Conservation (phyloP, 2,113 vertebrate species). For the Xenopus borealis region DNA sequence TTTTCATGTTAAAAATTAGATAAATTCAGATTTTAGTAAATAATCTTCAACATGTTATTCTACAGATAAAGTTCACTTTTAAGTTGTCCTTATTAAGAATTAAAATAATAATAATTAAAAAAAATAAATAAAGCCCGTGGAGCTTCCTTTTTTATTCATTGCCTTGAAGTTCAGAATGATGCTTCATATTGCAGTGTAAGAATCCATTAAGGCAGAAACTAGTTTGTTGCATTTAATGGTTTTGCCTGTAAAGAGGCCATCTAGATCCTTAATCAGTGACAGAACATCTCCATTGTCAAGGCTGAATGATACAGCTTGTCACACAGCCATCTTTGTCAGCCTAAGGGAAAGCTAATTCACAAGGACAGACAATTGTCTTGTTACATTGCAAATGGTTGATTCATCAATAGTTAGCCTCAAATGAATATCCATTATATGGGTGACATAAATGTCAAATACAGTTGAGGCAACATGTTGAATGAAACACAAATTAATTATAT, state of each 20-base stretch:
- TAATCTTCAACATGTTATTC: too few relatives aligned
- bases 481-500: background rate
- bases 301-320: slow-evolving; percentile 60
- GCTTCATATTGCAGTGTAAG: slow-evolving; percentile 64
- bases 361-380: slow-evolving; percentile 61
- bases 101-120: too few relatives aligned
- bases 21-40: too few relatives aligned
- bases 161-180: slow-evolving; percentile 60
- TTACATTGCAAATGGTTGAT: slow-evolving; percentile 60
- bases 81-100: too few relatives aligned
- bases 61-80: too few relatives aligned
- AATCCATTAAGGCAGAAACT: slow-evolving; percentile 72
- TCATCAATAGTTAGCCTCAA: slow-evolving; percentile 55
- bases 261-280: slow-evolving; percentile 68
- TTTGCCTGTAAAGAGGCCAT: slow-evolving; percentile 67
- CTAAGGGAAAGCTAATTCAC: slow-evolving; percentile 57
- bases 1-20: too few relatives aligned
- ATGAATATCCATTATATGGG: slow-evolving; percentile 61
- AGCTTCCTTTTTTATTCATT: slow-evolving; percentile 36
- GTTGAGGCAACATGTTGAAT: slow-evolving; percentile 38
- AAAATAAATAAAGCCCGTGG: too few relatives aligned
- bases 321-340: slow-evolving; percentile 52
- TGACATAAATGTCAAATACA: slow-evolving; percentile 65
- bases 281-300: slow-evolving; percentile 67
- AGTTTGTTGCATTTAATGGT: slow-evolving; percentile 65